Evolutionary conservation across 1,140 invertebrate species (phyloP).

Genomic region (Drosophila athabasca): DNA sequence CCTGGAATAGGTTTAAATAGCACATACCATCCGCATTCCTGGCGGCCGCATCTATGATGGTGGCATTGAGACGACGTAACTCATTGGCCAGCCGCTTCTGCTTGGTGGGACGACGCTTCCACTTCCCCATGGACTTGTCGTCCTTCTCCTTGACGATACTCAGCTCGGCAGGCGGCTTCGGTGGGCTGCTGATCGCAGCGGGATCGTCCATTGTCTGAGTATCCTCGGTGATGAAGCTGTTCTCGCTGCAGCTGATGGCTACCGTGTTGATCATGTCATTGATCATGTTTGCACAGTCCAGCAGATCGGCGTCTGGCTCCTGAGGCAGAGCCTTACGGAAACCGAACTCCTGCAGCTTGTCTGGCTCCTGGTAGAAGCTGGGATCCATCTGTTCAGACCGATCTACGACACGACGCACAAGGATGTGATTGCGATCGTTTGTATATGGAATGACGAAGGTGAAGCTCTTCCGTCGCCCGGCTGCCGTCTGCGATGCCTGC

Average conservation of each 20-base stretch:
- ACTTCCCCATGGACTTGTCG: conserved; percentile 23
- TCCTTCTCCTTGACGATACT: conserved; percentile 34
- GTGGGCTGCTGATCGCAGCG: neutral
- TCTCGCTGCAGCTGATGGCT: conserved; percentile 81
- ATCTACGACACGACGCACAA: conserved; percentile 76
- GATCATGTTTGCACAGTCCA: conserved; percentile 71
- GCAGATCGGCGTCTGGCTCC: conserved; percentile 14
- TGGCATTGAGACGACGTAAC: conserved; percentile 77
- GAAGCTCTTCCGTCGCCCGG: conserved; percentile 59
- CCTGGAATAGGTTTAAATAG: neutral
- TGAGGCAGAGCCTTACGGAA: conserved; percentile 32
- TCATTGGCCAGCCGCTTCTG: conserved; percentile 71
- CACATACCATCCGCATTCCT: conserved; percentile 63
- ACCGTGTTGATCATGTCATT: conserved; percentile 81
- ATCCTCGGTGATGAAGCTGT: conserved; percentile 71
- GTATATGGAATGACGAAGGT: conserved; percentile 78
- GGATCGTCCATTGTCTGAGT: conserved; percentile 27
- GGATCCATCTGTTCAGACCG: conserved; percentile 71
- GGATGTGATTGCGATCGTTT: conserved; percentile 77
- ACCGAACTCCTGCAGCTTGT: conserved; percentile 39
- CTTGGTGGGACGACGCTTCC: conserved; percentile 47
- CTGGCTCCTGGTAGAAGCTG: conserved; percentile 48
- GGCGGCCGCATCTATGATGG: conserved; percentile 74
- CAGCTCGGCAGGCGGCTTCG: neutral
- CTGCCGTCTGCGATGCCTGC: conserved; percentile 41